A percentile compares a stretch with the other conserved stretches of the same genome.
Evolutionary conservation across 2,113 vertebrate species (phyloP).

Genomic region (Sciurus niger): DNA sequence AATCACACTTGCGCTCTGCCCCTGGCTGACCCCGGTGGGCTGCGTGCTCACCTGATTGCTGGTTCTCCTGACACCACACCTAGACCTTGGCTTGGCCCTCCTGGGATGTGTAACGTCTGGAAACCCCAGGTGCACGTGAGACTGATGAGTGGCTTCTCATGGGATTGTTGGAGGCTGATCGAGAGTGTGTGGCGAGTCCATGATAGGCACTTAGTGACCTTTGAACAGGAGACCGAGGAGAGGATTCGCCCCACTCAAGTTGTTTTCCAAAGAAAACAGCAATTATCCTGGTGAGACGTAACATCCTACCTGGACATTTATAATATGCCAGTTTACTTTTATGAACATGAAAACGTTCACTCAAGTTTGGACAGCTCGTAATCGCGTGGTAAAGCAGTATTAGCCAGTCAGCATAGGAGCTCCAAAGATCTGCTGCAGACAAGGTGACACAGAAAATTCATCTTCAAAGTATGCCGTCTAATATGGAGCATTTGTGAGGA

Average conservation of each 20-base stretch:
- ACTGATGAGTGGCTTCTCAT: not conserved
- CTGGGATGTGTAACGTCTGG: not conserved
- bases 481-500: not conserved
- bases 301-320: not conserved
- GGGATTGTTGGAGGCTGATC: not conserved
- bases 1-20: not conserved
- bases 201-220: not conserved
- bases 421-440: not conserved
- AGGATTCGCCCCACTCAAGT: not conserved
- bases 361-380: not conserved
- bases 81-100: not conserved
- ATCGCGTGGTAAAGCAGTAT: not conserved
- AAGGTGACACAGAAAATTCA: not conserved
- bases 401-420: not conserved
- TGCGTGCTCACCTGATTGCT: too few species aligned
- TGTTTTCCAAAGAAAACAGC: not conserved
- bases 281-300: not conserved
- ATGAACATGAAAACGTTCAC: slow-evolving; percentile 20
- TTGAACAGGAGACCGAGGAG: not conserved
- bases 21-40: not conserved
- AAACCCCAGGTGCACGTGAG: not conserved
- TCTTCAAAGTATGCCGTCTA: too few species aligned
- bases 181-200: not conserved
- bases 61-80: not conserved
- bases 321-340: not conserved